Percentiles rank a stretch among this genome's conserved stretches.
Conservation (phyloP, 2,888 invertebrate genomes). For the Willowsia nigromaculata region DNA sequence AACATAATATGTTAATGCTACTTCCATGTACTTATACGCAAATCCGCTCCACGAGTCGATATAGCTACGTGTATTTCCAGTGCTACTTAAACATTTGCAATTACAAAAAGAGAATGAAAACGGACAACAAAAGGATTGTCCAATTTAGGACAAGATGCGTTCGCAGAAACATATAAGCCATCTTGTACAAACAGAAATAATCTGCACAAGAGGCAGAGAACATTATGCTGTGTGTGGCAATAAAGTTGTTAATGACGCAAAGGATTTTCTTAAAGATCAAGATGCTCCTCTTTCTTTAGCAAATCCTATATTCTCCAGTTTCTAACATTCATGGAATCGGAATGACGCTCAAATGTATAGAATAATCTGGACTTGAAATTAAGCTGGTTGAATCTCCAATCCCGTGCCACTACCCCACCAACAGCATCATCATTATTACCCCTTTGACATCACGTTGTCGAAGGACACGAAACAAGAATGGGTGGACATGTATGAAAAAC, state of each 20-base stretch:
- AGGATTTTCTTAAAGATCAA: neutral
- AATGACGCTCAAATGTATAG: neutral
- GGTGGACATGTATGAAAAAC: neutral
- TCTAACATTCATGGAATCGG: neutral
- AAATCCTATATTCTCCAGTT: neutral
- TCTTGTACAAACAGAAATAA: neutral
- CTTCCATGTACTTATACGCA: constrained; percentile 8
- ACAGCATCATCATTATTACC: neutral
- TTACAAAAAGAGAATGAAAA: constrained; percentile 43
- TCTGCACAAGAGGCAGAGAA: no score
- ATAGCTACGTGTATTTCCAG: no score
- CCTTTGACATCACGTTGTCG: neutral
- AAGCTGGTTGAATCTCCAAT: no score
- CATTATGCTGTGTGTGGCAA: neutral
- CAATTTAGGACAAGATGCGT: neutral
- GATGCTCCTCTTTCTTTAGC: neutral
- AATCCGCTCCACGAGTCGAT: neutral
- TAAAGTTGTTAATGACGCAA: constrained; percentile 30
- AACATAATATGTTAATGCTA: constrained; percentile 48
- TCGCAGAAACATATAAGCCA: neutral
- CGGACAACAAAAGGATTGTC: neutral
- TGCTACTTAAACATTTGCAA: constrained; percentile 36
- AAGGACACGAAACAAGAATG: neutral
- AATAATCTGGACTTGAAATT: no score
- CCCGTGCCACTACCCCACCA: neutral